Evolutionary conservation across 2,797 vertebrate species (phyloP), one percentile per base, ranked within the genome.

Genomic region (Neomorphus geoffroyi): DNA sequence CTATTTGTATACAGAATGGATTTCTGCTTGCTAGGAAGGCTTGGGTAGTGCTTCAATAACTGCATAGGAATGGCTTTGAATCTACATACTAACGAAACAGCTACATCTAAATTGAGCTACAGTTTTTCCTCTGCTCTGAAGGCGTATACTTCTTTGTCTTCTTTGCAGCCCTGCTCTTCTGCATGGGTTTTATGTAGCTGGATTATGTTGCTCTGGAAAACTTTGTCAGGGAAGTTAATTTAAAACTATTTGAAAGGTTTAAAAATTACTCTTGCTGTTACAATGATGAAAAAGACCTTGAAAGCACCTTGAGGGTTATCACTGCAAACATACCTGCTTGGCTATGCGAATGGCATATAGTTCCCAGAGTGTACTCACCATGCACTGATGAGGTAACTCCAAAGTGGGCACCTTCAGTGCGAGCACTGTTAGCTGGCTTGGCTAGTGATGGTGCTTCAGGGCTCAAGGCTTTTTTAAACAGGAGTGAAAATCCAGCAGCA

Each of bases 1-100:
- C 77, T 77, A 10, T 93, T 91, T 92, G 85, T 95, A 80, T 62
- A 90, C 70, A 35, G 48, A 74, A 77, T 78, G 71, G 86, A 37
- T 75, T 69, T 90, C 60, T 92, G 80, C 85, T 72, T 79, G 78
- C 66, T 70, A 4, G 71, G 60, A 77, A 82, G 67, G 87, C 64
- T 83, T 54, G 67, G 46, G 18, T 23, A 64, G 48, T 18, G 2
- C 70, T 94, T 88, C 45, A 19, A 10, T 50, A 39, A 30, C 82
- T 69, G 61, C 53, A 19, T 26, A 41, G 78, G 89, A 48, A 60
- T 45, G 56, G 61, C 58, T 95, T 28, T n/a, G 86, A 48, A 71
- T 91, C 61, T 87, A 4, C 85, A 30, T 35, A 6, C 41, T 46
- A 13, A 67, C 86, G 72, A 73, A 90, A 43, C 39, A 32, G 69